Conservation (phyloP, 2,113 vertebrate species). For the Bujurquina vittata region DNA sequence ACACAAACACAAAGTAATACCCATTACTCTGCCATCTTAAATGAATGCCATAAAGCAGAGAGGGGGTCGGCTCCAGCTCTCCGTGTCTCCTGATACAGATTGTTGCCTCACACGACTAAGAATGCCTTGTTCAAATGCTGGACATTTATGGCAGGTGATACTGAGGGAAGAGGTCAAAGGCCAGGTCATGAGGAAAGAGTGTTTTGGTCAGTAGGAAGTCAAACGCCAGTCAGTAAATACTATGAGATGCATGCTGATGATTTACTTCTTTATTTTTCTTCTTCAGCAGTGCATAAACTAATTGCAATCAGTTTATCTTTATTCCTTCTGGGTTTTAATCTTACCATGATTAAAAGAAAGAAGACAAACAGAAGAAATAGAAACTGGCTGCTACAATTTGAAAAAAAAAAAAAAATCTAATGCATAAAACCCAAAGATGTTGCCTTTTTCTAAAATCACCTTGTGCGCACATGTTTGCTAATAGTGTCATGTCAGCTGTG, state of each 20-base stretch:
- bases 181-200: constrained; percentile 47
- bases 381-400: too few relatives aligned
- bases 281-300: neutral
- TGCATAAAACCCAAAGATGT: neutral
- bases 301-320: neutral
- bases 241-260: constrained; percentile 34
- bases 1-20: constrained; percentile 28
- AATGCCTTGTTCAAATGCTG: constrained; percentile 72
- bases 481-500: constrained; percentile 42
- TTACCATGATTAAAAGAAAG: neutral
- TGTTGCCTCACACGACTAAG: constrained; percentile 67
- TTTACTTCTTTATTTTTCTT: neutral
- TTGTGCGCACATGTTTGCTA: constrained; percentile 26
- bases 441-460: neutral
- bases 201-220: constrained; percentile 58
- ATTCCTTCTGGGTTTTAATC: neutral
- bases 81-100: constrained; percentile 61
- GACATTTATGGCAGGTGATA: constrained; percentile 75
- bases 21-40: constrained; percentile 38
- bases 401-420: neutral
- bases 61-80: constrained; percentile 51
- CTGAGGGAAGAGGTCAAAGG: constrained; percentile 67
- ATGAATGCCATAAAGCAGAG: constrained; percentile 71
- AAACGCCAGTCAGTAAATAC: constrained; percentile 46
- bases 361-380: neutral